These are phyloP conservation scores for Hycleus phaleratus DNA, from an alignment of 1,140 invertebrate species.

Conservation along the genomic window DNA sequence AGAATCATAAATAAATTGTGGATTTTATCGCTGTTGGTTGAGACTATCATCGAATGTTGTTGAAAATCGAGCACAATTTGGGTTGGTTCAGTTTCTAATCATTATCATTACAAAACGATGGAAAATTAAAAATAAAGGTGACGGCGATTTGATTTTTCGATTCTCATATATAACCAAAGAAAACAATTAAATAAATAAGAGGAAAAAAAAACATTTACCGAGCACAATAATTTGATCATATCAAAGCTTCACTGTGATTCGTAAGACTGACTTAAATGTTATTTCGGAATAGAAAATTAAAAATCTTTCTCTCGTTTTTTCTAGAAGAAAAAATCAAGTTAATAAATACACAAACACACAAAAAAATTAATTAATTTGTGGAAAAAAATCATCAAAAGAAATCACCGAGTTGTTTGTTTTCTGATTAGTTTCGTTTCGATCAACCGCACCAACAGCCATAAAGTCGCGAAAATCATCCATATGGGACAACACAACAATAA, in stretches of 20 bases:
- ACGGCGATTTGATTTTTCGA: no score
- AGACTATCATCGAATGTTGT: constrained; percentile 17
- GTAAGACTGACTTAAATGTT: constrained; percentile 43
- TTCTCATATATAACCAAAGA: background rate
- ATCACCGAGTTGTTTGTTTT: constrained; percentile 1
- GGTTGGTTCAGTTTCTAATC: background rate
- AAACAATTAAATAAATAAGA: background rate
- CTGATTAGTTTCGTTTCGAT: background rate
- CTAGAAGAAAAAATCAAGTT: no score
- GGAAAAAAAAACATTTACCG: constrained; percentile 27
- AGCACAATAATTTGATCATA: constrained; percentile 45
- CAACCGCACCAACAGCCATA: constrained; percentile 25
- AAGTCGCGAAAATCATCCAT: constrained; percentile 6
- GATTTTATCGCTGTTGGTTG: constrained; percentile 30
- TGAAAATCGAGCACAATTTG: constrained; percentile 16
- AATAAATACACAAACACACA: background rate
- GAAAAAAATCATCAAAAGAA: no score
- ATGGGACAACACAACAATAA: no score
- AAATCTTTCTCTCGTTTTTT: constrained; percentile 1
- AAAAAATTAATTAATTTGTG: background rate
- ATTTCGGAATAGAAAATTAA: constrained; percentile 38
- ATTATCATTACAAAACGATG: background rate
- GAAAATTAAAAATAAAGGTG: no score
- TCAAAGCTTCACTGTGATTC: constrained; percentile 45
- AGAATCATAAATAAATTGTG: background rate